Conservation (phyloP, 2,797 vertebrate genomes). For the Melanotaenia boesemani region DNA sequence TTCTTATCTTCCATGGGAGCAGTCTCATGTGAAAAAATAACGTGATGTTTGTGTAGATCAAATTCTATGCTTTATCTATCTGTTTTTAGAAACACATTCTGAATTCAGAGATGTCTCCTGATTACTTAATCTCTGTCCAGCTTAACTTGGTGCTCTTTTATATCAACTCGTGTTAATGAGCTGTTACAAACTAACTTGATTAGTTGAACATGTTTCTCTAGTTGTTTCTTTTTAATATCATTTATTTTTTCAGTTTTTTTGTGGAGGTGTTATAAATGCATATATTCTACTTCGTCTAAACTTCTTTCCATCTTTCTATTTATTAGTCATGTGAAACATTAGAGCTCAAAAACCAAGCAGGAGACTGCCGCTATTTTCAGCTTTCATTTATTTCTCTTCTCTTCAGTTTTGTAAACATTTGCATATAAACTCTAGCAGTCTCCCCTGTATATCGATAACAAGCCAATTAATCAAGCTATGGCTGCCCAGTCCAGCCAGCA, state of each 20-base stretch:
- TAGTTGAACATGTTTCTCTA: background rate
- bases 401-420: conserved; percentile 65
- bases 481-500: conserved; percentile 59
- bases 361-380: conserved; percentile 6
- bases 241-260: background rate
- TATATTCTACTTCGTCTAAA: background rate
- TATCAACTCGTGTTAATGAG: too few relatives aligned
- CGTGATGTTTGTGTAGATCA: background rate
- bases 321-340: background rate
- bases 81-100: too few relatives aligned
- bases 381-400: conserved; percentile 42
- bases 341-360: conserved; percentile 14
- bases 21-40: background rate
- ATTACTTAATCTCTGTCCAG: background rate
- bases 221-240: background rate
- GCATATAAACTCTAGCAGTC: conserved; percentile 70
- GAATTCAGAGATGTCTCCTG: too few relatives aligned
- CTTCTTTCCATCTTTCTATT: background rate
- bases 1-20: background rate
- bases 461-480: conserved; percentile 70
- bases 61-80: background rate
- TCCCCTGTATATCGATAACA: conserved; percentile 68
- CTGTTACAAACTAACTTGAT: background rate
- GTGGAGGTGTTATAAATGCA: background rate
- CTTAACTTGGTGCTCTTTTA: too few relatives aligned